Evolutionary conservation across 2,888 invertebrate species (phyloP), one percentile per base, ranked within the genome.

Genomic region (Yponomeuta sedellus): DNA sequence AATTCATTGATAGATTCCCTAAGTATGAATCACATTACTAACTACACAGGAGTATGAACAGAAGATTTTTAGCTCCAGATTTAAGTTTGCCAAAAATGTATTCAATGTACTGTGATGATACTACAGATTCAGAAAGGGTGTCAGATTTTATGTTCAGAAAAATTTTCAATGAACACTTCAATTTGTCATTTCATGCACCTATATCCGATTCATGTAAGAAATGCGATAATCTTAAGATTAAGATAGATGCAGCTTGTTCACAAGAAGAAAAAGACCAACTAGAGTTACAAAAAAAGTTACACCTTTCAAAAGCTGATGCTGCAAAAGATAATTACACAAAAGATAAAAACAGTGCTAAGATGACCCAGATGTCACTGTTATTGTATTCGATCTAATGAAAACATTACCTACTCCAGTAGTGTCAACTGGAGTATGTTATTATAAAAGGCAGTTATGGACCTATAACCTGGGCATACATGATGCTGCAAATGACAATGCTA

Each of bases 371-470:
- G 25, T 25, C 25, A 25, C 67, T 61, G 68, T 68, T 61, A 64
- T 70, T 64, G 67, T 64, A 25, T 70, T 68, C 62, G 73, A 73
- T 61, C 64, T 73, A 11, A 69, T 72, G 68, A 68, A 69, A 63
- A 66, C 66, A 10, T 72, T 63, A 67, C 73, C 70, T 59, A 72
- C 70, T 25, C 69, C 70, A 25, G 25, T 25, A 25, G 25, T 20
- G 66, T 65, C 68, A 12, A 75, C 73, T n/a, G 74, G 72, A 25
- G 67, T 75, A 59, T 68, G 67, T 40, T 75, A 72, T 66, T 72
- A 76, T 64, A 73, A 74, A 64, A 68, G 72, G 10, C 72, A 74
- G 64, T 62, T 73, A 4, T 73, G 71, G 70, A 69, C 70, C 0
- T 73, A 71, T 68, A 70, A 70, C 52, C 62, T 73, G 40, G 71